Evolutionary conservation across 1,140 invertebrate species (phyloP), one percentile per base, ranked within the genome.

Genomic region (Thaumatotibia leucotreta): DNA sequence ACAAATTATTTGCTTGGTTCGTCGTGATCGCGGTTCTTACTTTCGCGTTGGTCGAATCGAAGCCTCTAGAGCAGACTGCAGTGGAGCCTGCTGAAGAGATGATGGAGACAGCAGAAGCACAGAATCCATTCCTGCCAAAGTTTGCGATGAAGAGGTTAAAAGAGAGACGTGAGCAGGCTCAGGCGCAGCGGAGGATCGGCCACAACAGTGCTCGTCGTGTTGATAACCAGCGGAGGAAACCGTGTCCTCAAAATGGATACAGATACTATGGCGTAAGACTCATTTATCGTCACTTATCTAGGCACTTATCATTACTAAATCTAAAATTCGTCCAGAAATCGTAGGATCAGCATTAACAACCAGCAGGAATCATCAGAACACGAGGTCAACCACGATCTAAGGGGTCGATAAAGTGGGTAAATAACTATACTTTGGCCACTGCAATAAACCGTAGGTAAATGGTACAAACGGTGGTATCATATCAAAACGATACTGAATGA

Each of bases 121-220:
- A 85, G 64, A 82, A 88, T 69, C 86, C 86, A 0, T 89, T 89
- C 32, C 49, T 89, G 52, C 88, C 86, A 4, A 70, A 81, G 29
- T 90, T 90, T 65, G 83, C 88, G 0, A 90, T 90, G 85, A 87
- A 72, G 63, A 75, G 61, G 33, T 66, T 90, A 5, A 84, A 83
- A 54, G 83, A 90, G 49, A 74, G 83, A 52, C 66, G 82, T 22
- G 73, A 84, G 58, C 67, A 77, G 62, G 79, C 76, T 0, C 65
- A 67, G 31, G 85, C 83, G 27, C 70, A 84, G 50, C 75, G 85
- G 58, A 82, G 82, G 27, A 79, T 74, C 31, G 63, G 76, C 58
- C 70, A 72, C 54, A 72, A 33, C 1, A 69, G 76, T 69, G 50
- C 5, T 20, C 14, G 14, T 45, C 39, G 39, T 45, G 14, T 6